Evolutionary conservation across 2,797 vertebrate genomes (phyloP), one percentile per base, ranked within the genome.

Genomic region (Halcyon chelicuti): DNA sequence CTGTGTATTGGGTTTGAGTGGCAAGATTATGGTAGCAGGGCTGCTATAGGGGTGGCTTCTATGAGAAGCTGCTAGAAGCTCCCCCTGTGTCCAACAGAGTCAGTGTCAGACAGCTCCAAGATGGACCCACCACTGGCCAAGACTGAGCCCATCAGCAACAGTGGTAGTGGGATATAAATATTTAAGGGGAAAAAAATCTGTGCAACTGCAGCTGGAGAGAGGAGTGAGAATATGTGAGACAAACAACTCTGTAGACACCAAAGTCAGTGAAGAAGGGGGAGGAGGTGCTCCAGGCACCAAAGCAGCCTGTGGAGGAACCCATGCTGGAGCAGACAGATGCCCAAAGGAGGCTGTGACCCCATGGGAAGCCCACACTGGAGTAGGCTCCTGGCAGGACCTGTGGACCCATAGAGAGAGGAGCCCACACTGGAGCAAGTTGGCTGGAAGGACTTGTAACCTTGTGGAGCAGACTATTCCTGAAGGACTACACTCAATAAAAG

Each of bases 111-210:
- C 1, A 4, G 74, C 31, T 84, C 25, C 31, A 68, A 35, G 60
- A 20, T 0, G 1, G 39, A 60, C 31, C 49, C 0, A 0, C n/a
- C 0, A 0, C 54, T 10, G 31, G 28, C 31, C 42, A 68, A 67
- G 29, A 37, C 23, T 4, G 14, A 66, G 47, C 29, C 37, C 20
- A 37, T 21, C 29, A 46, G 17, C 0, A 0, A 60, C 1, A 5
- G 51, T 18, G 40, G 35, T 28, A 51, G 22, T 55, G 37, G 5
- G 37, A 61, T 40, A 37, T 51, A 54, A 14, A 6, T 16, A 51
- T 12, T 40, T 33, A 46, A 72, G 4, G 19, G 7, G 7, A 17
- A 12, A 25, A 25, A 20, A 52, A 51, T 7, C 40, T 66, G 10
- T 5, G 8, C 37, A 57, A 42, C n/a, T 29, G 60, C 25, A 73